A percentile compares a stretch with the other conserved stretches of the same genome.
These are phyloP conservation scores for Periophthalmus magnuspinnatus DNA, from an alignment of 2,797 vertebrate species.

Conservation along the genomic window DNA sequence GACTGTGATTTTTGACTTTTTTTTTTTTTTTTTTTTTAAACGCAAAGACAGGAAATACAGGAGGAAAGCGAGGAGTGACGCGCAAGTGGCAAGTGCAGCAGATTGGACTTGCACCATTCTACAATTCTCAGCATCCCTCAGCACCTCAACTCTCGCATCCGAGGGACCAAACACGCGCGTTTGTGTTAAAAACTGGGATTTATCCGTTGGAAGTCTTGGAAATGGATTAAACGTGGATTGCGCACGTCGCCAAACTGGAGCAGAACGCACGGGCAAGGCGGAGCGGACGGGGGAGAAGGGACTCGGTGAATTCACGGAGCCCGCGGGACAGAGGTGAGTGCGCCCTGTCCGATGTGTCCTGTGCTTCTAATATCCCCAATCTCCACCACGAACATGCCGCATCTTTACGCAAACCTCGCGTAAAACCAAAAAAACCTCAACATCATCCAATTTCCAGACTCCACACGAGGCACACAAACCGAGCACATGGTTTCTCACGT, in stretches of 20 bases:
- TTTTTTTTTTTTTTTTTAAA: too few species aligned
- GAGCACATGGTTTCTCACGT: conserved; percentile 62
- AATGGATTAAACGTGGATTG: conserved; percentile 73
- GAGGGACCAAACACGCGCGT: neutral
- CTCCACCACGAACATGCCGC: neutral
- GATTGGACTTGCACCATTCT: conserved; percentile 62
- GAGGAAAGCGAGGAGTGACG: conserved; percentile 24
- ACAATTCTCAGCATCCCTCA: conserved; percentile 20
- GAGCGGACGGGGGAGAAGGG: conserved; percentile 78
- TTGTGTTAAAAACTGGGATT: neutral
- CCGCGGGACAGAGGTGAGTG: conserved; percentile 82
- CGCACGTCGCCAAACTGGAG: conserved; percentile 75
- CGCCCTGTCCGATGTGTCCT: conserved; percentile 8
- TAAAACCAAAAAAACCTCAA: neutral
- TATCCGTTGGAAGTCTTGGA: conserved; percentile 31
- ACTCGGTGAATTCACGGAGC: conserved; percentile 79
- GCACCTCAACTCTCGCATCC: conserved; percentile 32
- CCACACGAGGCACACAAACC: conserved; percentile 16
- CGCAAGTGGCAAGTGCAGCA: conserved; percentile 54
- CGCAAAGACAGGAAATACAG: conserved; percentile 30
- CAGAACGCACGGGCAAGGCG: conserved; percentile 76
- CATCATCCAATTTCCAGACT: neutral
- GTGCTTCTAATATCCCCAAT: neutral
- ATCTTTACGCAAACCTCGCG: conserved; percentile 4
- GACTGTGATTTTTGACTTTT: conserved; percentile 31